Evolutionary conservation across 1,140 invertebrate genomes (phyloP).

Genomic region (Phthorimaea operculella): DNA sequence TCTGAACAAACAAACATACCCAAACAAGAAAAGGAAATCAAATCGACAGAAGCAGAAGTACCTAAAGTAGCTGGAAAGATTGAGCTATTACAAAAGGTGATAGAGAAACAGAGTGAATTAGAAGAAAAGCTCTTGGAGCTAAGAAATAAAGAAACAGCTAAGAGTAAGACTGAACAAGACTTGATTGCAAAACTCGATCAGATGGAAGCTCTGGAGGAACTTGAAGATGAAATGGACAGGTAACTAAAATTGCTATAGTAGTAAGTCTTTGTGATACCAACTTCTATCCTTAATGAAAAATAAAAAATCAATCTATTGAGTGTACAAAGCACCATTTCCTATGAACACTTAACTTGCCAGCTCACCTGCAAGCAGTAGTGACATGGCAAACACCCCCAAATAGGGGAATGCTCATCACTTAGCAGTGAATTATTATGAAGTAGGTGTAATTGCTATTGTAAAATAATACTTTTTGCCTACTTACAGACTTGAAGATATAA

Average conservation of each 20-base stretch:
- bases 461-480: background rate
- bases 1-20: slow-evolving; percentile 8
- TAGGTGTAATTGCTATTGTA: no score
- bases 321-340: no score
- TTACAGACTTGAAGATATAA: slow-evolving; percentile 14
- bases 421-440: no score
- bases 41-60: slow-evolving; percentile 11
- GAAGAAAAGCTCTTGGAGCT: slow-evolving; percentile 61
- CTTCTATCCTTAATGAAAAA: no score
- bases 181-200: slow-evolving; percentile 66
- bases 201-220: slow-evolving; percentile 69
- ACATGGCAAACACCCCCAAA: no score
- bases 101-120: slow-evolving; percentile 65
- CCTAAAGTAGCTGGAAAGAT: slow-evolving; percentile 18
- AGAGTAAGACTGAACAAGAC: slow-evolving; percentile 59
- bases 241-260: slow-evolving; percentile 24
- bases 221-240: slow-evolving; percentile 69
- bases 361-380: no score
- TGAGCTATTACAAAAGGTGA: slow-evolving; percentile 56
- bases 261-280: no score
- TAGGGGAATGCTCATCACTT: no score
- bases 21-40: slow-evolving; percentile 11
- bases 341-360: no score
- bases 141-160: slow-evolving; percentile 43
- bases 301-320: no score